phyloP scores from a whole-genome alignment of 2,113 vertebrate genomes.

The Sphyrna mokarran region DNA sequence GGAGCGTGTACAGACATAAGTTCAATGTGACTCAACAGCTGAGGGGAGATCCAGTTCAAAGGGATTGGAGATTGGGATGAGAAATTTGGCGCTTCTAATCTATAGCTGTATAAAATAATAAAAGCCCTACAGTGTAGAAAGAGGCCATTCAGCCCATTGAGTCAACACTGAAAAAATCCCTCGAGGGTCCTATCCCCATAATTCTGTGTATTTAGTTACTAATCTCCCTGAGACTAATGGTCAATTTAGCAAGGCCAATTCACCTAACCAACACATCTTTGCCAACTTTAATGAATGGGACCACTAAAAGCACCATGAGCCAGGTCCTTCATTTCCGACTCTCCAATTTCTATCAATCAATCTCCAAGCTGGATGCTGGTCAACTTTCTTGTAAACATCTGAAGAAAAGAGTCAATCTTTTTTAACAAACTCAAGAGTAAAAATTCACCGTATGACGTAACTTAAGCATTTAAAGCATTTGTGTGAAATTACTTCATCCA shows the following conservation, averaged over 20 bases:
- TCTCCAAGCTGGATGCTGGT: not conserved
- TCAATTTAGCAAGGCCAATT: too few species aligned
- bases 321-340: not conserved
- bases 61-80: not conserved
- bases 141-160: too few species aligned
- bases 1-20: not conserved
- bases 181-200: too few species aligned
- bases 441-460: not conserved
- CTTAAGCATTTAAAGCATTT: not conserved
- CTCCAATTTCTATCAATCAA: not conserved
- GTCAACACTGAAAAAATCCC: too few species aligned
- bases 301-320: not conserved
- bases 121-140: too few species aligned
- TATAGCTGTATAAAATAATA: too few species aligned
- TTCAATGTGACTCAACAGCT: not conserved
- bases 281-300: not conserved
- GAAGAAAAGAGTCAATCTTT: not conserved
- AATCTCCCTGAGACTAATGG: too few species aligned
- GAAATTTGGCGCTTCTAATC: not conserved
- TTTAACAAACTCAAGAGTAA: not conserved
- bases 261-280: too few species aligned
- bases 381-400: not conserved
- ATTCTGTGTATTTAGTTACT: too few species aligned
- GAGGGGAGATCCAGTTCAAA: not conserved
- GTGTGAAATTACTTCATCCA: not conserved